Evolutionary conservation across 2,113 vertebrate species (phyloP).

Genomic region (Poicephalus gulielmi): DNA sequence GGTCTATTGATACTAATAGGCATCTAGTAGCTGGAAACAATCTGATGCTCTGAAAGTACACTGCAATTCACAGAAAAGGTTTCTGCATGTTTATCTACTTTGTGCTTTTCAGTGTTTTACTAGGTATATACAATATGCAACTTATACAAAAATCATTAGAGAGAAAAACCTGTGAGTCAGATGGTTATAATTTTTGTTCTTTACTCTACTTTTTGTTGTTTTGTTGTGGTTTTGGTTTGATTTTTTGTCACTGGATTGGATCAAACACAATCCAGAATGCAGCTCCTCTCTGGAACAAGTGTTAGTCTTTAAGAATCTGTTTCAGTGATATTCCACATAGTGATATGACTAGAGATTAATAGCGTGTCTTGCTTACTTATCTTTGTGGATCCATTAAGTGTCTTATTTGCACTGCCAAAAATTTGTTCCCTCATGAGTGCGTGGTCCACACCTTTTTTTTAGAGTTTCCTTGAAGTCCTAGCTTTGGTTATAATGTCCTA

Average conservation of each 20-base stretch:
- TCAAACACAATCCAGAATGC: background rate
- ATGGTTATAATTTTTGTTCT: background rate
- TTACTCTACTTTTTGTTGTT: background rate
- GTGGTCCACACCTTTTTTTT: background rate
- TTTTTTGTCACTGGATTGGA: background rate
- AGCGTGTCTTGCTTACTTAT: background rate
- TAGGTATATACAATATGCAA: background rate
- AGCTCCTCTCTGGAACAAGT: background rate
- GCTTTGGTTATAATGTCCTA: background rate
- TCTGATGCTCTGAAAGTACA: background rate
- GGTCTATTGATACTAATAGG: background rate
- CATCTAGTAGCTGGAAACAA: background rate
- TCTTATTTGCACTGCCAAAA: background rate
- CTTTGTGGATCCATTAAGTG: background rate
- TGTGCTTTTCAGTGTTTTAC: background rate
- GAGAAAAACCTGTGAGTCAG: background rate
- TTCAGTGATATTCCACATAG: background rate
- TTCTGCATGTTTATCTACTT: background rate
- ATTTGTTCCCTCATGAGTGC: background rate
- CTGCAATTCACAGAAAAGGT: background rate
- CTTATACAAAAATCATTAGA: background rate
- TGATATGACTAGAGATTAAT: accelerated
- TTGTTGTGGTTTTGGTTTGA: background rate
- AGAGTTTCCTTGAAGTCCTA: background rate
- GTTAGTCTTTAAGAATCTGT: background rate